Evolutionary conservation across 1,140 invertebrate species (phyloP).

Genomic region (Philopotamus ludificatus): DNA sequence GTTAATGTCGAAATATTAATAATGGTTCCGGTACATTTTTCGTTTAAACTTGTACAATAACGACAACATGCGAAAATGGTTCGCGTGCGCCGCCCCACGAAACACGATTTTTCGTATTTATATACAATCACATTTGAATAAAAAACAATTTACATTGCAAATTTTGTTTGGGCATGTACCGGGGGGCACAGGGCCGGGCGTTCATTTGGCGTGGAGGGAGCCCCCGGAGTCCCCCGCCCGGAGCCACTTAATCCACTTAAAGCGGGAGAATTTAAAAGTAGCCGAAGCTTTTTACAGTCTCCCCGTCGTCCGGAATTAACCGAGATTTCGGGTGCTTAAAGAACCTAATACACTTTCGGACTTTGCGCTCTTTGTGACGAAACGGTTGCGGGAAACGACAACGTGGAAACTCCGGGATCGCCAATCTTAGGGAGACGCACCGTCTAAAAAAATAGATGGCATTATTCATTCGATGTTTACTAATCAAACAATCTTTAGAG

Average conservation of each 20-base stretch:
- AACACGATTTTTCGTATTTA: slow-evolving; percentile 37
- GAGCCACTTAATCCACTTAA: slow-evolving; percentile 39
- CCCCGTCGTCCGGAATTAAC: slow-evolving; percentile 15
- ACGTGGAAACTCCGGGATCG: background rate
- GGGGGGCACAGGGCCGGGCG: slow-evolving; percentile 7
- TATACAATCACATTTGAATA: slow-evolving; percentile 42
- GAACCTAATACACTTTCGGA: background rate
- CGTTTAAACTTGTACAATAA: no score
- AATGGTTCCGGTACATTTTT: no score
- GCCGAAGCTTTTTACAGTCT: slow-evolving; percentile 31
- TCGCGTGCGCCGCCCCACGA: slow-evolving; percentile 16
- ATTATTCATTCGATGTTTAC: slow-evolving; percentile 3
- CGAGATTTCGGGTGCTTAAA: slow-evolving; percentile 2
- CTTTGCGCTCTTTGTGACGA: no score
- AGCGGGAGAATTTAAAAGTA: slow-evolving; percentile 32
- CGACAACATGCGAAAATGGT: background rate
- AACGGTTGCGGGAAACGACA: background rate
- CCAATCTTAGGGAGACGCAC: background rate
- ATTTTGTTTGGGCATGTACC: slow-evolving; percentile 38
- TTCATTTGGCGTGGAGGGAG: slow-evolving; percentile 28
- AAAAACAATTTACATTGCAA: slow-evolving; percentile 43
- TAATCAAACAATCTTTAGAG: slow-evolving; percentile 13
- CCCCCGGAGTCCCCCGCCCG: background rate
- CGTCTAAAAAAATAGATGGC: slow-evolving; percentile 8
- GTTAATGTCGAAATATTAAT: no score